Conservation (phyloP, 2,888 invertebrate genomes). For the Diplazon laetatorius region DNA sequence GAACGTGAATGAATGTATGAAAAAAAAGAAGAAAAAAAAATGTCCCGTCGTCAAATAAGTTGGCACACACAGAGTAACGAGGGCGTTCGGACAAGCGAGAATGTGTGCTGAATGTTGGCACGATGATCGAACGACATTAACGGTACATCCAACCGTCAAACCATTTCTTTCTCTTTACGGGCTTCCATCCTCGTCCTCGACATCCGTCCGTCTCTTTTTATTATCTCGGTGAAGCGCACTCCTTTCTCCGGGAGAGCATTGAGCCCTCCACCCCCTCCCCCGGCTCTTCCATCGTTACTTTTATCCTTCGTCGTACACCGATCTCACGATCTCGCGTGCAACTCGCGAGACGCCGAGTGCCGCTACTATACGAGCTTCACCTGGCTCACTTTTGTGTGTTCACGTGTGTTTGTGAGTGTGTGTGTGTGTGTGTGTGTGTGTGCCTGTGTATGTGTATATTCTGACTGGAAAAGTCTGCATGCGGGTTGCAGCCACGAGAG, state of each 20-base stretch:
- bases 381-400: neutral
- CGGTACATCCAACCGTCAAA: slow-evolving; percentile 46
- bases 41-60: slow-evolving; percentile 28
- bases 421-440: neutral
- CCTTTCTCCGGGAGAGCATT: slow-evolving; percentile 18
- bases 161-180: slow-evolving; percentile 25
- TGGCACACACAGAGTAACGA: slow-evolving; percentile 47
- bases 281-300: neutral
- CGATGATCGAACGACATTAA: slow-evolving; percentile 65
- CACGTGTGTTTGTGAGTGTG: neutral
- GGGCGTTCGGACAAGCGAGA: slow-evolving; percentile 52
- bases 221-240: slow-evolving; percentile 10
- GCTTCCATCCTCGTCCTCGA: slow-evolving; percentile 21
- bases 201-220: slow-evolving; percentile 43
- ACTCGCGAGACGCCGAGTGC: slow-evolving; percentile 44
- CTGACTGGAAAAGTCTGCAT: slow-evolving; percentile 29
- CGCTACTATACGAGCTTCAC: neutral
- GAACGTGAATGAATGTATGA: no score
- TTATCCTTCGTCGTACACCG: slow-evolving; percentile 21
- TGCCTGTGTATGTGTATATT: slow-evolving; percentile 8
- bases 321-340: slow-evolving; percentile 62
- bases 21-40: slow-evolving; percentile 10
- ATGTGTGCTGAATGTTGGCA: slow-evolving; percentile 26
- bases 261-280: slow-evolving; percentile 3
- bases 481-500: slow-evolving; percentile 38